phyloP scores from a whole-genome alignment of 2,888 invertebrate species.

The Sipha maydis region DNA sequence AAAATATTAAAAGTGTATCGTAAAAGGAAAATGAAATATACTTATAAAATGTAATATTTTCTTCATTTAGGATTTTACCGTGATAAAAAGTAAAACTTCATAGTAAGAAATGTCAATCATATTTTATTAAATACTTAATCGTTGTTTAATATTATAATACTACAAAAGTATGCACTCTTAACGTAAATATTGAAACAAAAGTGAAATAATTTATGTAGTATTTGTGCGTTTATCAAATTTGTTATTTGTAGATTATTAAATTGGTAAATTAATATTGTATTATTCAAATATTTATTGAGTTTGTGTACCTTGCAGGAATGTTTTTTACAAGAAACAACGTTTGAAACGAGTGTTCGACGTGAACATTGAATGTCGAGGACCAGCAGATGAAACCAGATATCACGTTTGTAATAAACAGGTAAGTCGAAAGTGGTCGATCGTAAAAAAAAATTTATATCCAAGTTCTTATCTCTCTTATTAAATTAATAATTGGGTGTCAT shows the following conservation, averaged over 20 bases:
- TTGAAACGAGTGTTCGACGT: constrained; percentile 40
- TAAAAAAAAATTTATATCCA: constrained; percentile 1
- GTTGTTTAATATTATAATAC: too few species aligned
- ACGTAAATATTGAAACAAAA: neutral
- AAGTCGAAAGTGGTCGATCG: constrained; percentile 64
- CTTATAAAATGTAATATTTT: neutral
- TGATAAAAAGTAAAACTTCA: neutral
- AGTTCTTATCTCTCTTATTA: constrained; percentile 39
- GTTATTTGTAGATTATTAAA: neutral
- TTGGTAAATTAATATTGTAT: neutral
- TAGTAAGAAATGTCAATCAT: neutral
- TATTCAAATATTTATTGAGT: neutral
- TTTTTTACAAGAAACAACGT: constrained; percentile 49
- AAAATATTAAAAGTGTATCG: neutral
- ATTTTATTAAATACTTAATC: too few species aligned
- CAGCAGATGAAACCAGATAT: constrained; percentile 43
- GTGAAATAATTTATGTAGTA: neutral
- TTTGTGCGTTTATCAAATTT: neutral
- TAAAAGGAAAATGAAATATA: neutral
- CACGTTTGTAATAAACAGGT: constrained; percentile 75
- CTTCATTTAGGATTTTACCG: neutral
- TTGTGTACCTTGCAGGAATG: constrained; percentile 19
- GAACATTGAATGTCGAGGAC: constrained; percentile 32
- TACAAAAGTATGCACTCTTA: neutral
- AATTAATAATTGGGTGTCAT: constrained; percentile 36